Conservation (phyloP, 2,797 vertebrate species). For the Phrynocephalus guinanensis region DNA sequence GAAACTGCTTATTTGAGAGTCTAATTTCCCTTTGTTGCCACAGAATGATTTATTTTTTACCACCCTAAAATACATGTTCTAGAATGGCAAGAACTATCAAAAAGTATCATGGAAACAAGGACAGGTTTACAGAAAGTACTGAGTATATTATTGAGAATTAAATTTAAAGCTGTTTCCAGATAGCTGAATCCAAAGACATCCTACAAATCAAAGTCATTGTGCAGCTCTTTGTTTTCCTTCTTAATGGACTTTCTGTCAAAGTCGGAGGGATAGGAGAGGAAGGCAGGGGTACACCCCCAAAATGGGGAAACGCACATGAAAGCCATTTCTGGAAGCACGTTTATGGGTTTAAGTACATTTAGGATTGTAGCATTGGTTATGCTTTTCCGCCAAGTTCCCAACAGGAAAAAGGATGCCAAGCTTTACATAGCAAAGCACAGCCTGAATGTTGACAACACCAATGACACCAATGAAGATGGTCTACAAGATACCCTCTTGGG, state of each 20-base stretch:
- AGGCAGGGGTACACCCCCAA: neutral
- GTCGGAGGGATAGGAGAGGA: neutral
- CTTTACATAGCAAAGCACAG: too few relatives aligned
- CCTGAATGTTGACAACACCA: too few relatives aligned
- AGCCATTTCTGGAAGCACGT: neutral
- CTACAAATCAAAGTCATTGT: neutral
- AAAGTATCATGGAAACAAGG: neutral
- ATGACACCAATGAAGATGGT: too few relatives aligned
- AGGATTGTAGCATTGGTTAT: neutral
- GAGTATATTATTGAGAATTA: neutral
- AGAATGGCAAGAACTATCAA: neutral
- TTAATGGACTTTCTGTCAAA: neutral
- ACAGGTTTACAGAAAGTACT: neutral
- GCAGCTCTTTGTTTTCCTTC: neutral
- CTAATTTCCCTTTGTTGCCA: slow-evolving; percentile 5
- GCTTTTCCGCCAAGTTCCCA: too few relatives aligned
- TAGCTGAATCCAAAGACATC: neutral
- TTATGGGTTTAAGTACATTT: neutral
- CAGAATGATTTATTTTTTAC: neutral
- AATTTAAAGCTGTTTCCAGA: neutral
- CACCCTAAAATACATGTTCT: neutral
- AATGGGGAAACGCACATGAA: neutral
- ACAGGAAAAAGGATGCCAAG: too few relatives aligned
- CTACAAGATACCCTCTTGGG: too few relatives aligned
- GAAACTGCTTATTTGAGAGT: slow-evolving; percentile 17